Conservation (phyloP, 2,113 vertebrate genomes). For the Zosterops hypoxanthus region DNA sequence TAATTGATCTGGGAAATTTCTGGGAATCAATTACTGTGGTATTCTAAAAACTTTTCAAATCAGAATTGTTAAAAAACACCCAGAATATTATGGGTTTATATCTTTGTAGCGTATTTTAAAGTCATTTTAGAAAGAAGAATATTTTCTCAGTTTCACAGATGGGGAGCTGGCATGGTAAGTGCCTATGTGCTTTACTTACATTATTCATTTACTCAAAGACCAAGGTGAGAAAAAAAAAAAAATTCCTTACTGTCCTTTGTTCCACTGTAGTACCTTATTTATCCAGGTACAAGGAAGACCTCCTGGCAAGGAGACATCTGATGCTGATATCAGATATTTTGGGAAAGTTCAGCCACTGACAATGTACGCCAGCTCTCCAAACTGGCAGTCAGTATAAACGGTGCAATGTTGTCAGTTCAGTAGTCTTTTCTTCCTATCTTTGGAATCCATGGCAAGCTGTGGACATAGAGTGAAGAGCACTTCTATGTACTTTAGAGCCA, state of each 20-base stretch:
- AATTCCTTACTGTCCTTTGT: not conserved
- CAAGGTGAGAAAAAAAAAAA: not conserved
- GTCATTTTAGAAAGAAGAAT: not conserved
- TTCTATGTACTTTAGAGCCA: not conserved
- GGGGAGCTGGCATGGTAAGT: not conserved
- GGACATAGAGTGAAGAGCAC: not conserved
- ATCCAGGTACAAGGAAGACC: not conserved
- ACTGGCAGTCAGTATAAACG: not conserved
- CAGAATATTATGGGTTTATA: not conserved
- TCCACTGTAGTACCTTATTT: not conserved
- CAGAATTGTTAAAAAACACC: not conserved
- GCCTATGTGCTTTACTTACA: not conserved
- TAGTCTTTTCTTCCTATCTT: not conserved
- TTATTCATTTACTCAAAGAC: not conserved
- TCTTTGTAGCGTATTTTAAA: not conserved
- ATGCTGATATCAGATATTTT: not conserved
- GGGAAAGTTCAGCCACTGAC: not conserved
- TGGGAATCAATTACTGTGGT: not conserved
- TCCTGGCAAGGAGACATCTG: not conserved
- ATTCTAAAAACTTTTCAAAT: not conserved
- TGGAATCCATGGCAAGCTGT: not conserved
- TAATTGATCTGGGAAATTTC: not conserved
- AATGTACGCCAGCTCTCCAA: not conserved
- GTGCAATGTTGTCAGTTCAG: not conserved
- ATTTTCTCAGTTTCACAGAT: not conserved